Percentiles rank a stretch among this genome's conserved stretches.
These are phyloP conservation scores for Drosophila meridionalis DNA, from an alignment of 2,888 invertebrate species.

Conservation along the genomic window DNA sequence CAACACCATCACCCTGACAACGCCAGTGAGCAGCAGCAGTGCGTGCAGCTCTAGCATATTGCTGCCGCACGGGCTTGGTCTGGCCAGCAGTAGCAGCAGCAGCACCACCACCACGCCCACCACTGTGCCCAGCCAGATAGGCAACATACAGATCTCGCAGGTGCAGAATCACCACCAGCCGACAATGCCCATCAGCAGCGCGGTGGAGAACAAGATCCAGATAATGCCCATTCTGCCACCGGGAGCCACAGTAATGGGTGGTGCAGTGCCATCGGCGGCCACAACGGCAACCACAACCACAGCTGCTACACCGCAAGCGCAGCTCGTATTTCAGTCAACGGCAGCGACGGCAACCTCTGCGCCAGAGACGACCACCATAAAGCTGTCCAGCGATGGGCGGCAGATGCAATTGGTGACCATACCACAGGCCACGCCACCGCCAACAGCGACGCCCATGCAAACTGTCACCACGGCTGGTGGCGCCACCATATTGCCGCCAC, in stretches of 20 bases:
- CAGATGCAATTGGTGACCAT: slow-evolving; percentile 80
- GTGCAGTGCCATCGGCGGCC: slow-evolving; percentile 44
- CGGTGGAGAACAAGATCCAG: slow-evolving; percentile 85
- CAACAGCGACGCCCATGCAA: slow-evolving; percentile 40
- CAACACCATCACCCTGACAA: slow-evolving; percentile 52
- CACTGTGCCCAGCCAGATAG: slow-evolving; percentile 85
- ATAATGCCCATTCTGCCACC: slow-evolving; percentile 84
- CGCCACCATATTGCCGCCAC: slow-evolving; percentile 69
- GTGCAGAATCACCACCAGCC: slow-evolving; percentile 75
- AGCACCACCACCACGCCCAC: slow-evolving; percentile 57
- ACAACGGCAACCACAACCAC: slow-evolving; percentile 32
- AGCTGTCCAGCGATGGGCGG: slow-evolving; percentile 71
- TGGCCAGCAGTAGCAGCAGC: slow-evolving; percentile 31
- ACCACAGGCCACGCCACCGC: slow-evolving; percentile 64
- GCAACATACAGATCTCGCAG: slow-evolving; percentile 85
- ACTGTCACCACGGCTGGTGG: slow-evolving; percentile 59
- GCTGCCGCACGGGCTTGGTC: slow-evolving; percentile 55
- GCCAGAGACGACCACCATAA: slow-evolving; percentile 64
- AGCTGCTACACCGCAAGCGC: slow-evolving; percentile 49
- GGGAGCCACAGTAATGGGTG: slow-evolving; percentile 75
- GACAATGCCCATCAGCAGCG: slow-evolving; percentile 75
- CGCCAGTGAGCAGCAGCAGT: slow-evolving; percentile 57
- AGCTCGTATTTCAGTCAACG: slow-evolving; percentile 65
- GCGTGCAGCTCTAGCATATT: slow-evolving; percentile 44
- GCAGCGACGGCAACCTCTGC: slow-evolving; percentile 41